These are phyloP conservation scores for Phrynocephalus guinanensis DNA, from an alignment of 2,797 vertebrate species.

Conservation along the genomic window DNA sequence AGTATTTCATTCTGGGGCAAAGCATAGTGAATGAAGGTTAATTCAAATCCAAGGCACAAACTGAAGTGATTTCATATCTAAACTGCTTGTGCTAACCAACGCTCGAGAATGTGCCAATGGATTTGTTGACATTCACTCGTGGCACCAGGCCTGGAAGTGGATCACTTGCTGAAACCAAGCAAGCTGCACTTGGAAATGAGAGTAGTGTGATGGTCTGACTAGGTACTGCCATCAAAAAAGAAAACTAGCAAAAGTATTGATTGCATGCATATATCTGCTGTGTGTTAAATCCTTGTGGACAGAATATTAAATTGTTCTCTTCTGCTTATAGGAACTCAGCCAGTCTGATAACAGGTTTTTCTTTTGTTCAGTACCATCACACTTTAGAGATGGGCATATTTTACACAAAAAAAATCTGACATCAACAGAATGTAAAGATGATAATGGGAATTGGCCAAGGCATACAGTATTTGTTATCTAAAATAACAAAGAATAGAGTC, in stretches of 20 bases:
- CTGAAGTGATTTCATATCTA: background rate
- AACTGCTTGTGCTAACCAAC: background rate
- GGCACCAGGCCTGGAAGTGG: background rate
- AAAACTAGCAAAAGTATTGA: background rate
- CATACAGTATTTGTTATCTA: accelerated
- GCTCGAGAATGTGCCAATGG: background rate
- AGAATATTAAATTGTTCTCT: background rate
- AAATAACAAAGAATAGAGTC: no score
- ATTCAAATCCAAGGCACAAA: no score
- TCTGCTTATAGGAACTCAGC: background rate
- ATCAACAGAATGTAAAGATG: background rate
- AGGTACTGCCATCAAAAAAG: background rate
- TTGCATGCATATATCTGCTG: no score
- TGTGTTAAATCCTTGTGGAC: background rate
- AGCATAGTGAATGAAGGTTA: no score
- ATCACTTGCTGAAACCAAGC: no score
- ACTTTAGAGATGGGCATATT: accelerated
- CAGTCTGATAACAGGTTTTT: no score
- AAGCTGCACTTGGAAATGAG: background rate
- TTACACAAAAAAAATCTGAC: background rate
- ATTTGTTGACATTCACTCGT: background rate
- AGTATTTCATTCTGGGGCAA: no score
- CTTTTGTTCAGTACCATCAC: background rate
- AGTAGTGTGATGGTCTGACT: background rate
- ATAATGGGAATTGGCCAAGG: background rate